Evolutionary conservation across 30 jellyfish, hydroid and myxozoan species (phyloP), one percentile per base, ranked within the genome.

Genomic region (Cassiopea andromeda): DNA sequence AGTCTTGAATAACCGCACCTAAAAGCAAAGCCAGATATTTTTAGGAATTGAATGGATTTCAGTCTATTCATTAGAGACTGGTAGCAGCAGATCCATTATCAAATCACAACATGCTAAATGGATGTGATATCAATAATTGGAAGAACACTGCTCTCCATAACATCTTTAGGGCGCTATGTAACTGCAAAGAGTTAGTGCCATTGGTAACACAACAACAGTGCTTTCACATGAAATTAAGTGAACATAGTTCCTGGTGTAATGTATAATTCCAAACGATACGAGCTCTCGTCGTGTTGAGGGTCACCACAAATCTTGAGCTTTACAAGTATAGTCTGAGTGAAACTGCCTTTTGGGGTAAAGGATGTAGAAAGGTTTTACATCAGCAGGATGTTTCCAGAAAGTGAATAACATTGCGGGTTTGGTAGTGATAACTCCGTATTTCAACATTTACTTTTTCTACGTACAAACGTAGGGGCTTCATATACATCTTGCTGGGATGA

Each of bases 1-100:
- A 16, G 73, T 64, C 19, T 64, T 64, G 15, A 64, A 2, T 5
- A 2, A 64, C 73, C 73, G 27, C 73, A 64, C 73, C 73, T 70
- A 19, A 70, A 70, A 70, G 79, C 79, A 19, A 18, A 27, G 79
- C 79, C 49, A 70, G 50, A 70, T 70, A 70, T 15, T n/a, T 8
- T 70, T 14, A 12, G 18, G 10, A 50, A 3, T 12, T 70, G 6
- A 43, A 2, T 1, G 79, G 38, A 27, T 27, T 70, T 70, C 38
- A 38, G 79, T 12, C 54, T 54, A 27, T 27, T 6, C 50, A 1
- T 1, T 19, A 8, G 46, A 70, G 54, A 70, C n/a, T 12, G 1
- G 79, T 10, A 27, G 79, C 49, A 70, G 76, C n/a, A 43, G 38
- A 70, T 10, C 79, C 57, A 70, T 70, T 70, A 4, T 43, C 57